Evolutionary conservation across 2,888 invertebrate species (phyloP), one percentile per base, ranked within the genome.

Genomic region (Eupeodes luniger): DNA sequence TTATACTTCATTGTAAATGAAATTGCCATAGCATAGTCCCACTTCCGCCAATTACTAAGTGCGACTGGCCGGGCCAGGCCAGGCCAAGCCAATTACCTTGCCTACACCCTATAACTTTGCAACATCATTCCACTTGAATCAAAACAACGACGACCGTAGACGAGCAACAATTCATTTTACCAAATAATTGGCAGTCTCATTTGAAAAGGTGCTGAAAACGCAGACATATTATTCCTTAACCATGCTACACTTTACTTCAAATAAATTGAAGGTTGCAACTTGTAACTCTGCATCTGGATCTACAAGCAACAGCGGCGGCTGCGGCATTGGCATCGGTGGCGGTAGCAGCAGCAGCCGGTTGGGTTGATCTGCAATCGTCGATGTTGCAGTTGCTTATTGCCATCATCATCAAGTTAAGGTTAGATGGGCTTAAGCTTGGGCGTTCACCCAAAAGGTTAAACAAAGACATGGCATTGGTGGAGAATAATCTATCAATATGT

Each of bases 221-320:
- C 44, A 72, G 53, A 76, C 53, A 16, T 40, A 16, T 47, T 40
- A 16, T 47, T 57, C 57, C 47, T 62, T 57, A 74, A 51, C 64
- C 53, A 53, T 51, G 51, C 62, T 64, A 49, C 59, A 72, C 36
- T 49, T 74, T 67, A 69, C 53, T 16, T 62, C 49, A 81, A 74
- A 88, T 84, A 81, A 74, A 88, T 84, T 88, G 84, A 88, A 84
- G 84, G 80, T 88, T 79, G 76, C 57, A 51, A 69, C 51, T 27
- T 14, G 40, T n/a, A 36, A 40, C 40, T 62, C 27, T 7, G 19
- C 19, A 55, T 6, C 19, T 27, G 27, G 27, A 27, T 6, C 55
- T 5, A 5, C 40, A 5, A 40, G 27, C 27, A 27, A 27, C 2
- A 0, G 27, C 3, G 3, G 27, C 27, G 27, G 27, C 19, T 19